Percentiles rank a stretch among this genome's conserved stretches.
These are phyloP conservation scores for Ptilonorhynchus violaceus DNA, from an alignment of 2,113 vertebrate species.

Conservation along the genomic window DNA sequence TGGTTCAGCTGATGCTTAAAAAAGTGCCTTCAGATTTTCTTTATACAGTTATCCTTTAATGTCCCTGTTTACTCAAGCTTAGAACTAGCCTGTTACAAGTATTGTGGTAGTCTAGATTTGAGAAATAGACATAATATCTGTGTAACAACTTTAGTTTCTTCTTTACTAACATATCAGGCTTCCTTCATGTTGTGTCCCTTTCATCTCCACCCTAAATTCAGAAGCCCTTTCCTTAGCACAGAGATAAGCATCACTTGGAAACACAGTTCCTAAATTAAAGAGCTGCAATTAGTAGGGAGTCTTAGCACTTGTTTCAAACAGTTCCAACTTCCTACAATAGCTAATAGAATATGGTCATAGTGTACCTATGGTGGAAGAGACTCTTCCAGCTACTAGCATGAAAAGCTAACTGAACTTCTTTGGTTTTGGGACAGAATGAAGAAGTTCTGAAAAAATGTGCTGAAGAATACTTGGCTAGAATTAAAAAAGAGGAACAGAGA, in stretches of 20 bases:
- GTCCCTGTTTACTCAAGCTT: not conserved
- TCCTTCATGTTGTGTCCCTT: not conserved
- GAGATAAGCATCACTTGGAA: not conserved
- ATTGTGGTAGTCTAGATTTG: not conserved
- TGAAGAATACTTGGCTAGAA: conserved; percentile 78
- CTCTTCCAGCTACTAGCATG: not conserved
- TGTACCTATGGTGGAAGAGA: not conserved
- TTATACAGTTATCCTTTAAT: not conserved
- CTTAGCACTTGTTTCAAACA: not conserved
- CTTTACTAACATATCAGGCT: not conserved
- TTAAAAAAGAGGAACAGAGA: conserved; percentile 86
- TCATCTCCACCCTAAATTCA: not conserved
- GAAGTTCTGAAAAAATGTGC: conserved; percentile 86
- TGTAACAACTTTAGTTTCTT: not conserved
- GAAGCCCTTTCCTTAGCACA: not conserved
- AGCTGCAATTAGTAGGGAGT: not conserved
- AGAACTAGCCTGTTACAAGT: not conserved
- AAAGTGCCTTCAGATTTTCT: not conserved
- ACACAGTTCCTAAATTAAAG: not conserved
- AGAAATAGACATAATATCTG: not conserved
- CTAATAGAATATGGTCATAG: not conserved
- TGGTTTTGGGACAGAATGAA: conserved; percentile 79
- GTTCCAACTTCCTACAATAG: not conserved
- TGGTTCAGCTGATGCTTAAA: not conserved
- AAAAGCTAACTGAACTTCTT: not conserved